Evolutionary conservation across 1,140 invertebrate species (phyloP).

Genomic region (Nomia melanderi): DNA sequence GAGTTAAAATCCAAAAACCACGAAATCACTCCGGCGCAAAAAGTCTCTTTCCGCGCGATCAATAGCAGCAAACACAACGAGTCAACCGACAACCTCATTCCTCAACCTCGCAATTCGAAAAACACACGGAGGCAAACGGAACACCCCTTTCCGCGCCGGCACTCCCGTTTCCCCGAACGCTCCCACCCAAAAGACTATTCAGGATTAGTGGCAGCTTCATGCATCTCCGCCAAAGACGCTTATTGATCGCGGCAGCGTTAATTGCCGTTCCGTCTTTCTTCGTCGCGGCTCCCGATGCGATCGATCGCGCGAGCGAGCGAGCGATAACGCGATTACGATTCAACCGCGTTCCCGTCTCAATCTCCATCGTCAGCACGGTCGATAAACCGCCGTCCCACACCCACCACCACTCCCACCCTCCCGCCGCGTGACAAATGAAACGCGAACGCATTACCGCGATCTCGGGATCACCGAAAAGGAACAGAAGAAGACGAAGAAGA

Average conservation of each 20-base stretch:
- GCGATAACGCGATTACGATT: conserved; percentile 34
- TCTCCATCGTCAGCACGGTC: conserved; percentile 20
- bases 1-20: too few relatives aligned
- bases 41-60: too few relatives aligned
- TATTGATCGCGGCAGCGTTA: not conserved
- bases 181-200: too few relatives aligned
- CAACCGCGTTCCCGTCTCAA: conserved; percentile 30
- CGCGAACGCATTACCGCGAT: conserved; percentile 49
- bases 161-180: too few relatives aligned
- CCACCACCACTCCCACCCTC: too few relatives aligned
- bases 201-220: too few relatives aligned
- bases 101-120: too few relatives aligned
- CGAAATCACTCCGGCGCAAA: too few relatives aligned
- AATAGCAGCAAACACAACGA: too few relatives aligned
- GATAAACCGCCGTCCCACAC: conserved; percentile 60
- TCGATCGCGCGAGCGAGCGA: conserved; percentile 16
- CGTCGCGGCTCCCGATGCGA: conserved; percentile 7
- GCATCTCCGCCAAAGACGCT: not conserved
- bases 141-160: too few relatives aligned
- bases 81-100: too few relatives aligned
- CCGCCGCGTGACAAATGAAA: conserved; percentile 65
- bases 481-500: not conserved
- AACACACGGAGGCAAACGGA: too few relatives aligned
- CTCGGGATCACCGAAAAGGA: not conserved
- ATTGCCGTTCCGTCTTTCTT: conserved; percentile 12